Percentiles rank a stretch among this genome's conserved stretches.
These are phyloP conservation scores for Girardia tigrina DNA, from an alignment of 2,888 invertebrate genomes.

Conservation along the genomic window DNA sequence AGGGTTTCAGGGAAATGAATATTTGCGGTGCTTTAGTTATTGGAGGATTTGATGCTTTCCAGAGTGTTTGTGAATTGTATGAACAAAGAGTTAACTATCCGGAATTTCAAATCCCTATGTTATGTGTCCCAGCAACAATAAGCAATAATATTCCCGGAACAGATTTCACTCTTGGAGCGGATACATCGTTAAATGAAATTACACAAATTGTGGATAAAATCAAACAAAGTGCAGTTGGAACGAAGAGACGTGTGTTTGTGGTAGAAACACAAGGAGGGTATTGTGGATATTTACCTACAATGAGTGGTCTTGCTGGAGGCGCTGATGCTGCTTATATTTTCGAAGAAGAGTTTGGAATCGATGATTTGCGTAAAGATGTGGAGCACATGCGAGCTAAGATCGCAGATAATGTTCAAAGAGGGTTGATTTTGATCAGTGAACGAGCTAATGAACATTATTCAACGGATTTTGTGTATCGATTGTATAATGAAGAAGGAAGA, in stretches of 20 bases:
- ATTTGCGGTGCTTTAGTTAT: constrained; percentile 58
- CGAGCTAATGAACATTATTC: constrained; percentile 32
- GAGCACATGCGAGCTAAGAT: constrained; percentile 91
- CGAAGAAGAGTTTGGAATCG: constrained; percentile 74
- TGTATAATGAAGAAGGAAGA: constrained; percentile 91
- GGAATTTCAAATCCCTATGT: constrained; percentile 81
- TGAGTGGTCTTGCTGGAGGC: constrained; percentile 87
- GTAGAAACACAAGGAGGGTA: constrained; percentile 93
- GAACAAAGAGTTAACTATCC: constrained; percentile 63
- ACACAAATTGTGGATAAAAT: constrained; percentile 53
- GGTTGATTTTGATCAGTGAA: constrained; percentile 60
- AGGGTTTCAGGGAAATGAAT: constrained; percentile 68
- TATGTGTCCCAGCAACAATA: constrained; percentile 87
- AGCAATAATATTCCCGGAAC: constrained; percentile 98
- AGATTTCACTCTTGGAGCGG: constrained; percentile 86
- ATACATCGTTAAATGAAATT: constrained; percentile 94
- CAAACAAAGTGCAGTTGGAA: constrained; percentile 93
- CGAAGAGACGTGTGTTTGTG: constrained; percentile 89
- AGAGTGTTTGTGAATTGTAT: constrained; percentile 64
- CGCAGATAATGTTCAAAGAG: constrained; percentile 58
- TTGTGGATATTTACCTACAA: constrained; percentile 89
- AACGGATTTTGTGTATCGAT: constrained; percentile 65
- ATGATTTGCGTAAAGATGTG: constrained; percentile 74
- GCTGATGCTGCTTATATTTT: constrained; percentile 97
- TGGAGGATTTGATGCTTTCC: constrained; percentile 92